Evolutionary conservation across 2,797 vertebrate species (phyloP).

Genomic region (Borostomias antarcticus): DNA sequence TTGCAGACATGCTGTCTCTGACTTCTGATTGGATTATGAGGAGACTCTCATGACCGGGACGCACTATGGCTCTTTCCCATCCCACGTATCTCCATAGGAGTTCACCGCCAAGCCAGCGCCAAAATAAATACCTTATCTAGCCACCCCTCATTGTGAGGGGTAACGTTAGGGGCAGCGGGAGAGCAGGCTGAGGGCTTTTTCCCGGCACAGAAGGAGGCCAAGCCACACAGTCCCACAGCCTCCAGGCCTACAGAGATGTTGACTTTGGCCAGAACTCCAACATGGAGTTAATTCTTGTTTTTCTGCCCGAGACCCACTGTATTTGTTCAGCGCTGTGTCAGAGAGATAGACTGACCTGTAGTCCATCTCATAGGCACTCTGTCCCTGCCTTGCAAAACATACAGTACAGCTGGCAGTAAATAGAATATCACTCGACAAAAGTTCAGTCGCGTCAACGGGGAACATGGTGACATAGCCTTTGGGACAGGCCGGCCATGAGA

Average conservation of each 20-base stretch:
- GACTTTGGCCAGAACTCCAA: constrained; percentile 40
- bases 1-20: constrained; percentile 34
- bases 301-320: constrained; percentile 19
- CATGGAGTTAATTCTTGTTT: constrained; percentile 35
- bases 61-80: constrained; percentile 19
- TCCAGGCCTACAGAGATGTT: constrained; percentile 27
- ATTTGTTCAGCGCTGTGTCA: constrained; percentile 25
- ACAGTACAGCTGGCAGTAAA: constrained; percentile 20
- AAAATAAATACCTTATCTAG: constrained; percentile 31
- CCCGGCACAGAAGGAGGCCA: constrained; percentile 18
- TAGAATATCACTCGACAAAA: not conserved
- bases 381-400: constrained; percentile 14
- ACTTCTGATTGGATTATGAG: constrained; percentile 30
- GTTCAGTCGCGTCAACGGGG: not conserved
- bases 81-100: constrained; percentile 28
- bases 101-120: constrained; percentile 38
- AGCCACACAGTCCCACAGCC: constrained; percentile 4
- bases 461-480: constrained; percentile 10
- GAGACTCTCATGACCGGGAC: constrained; percentile 56
- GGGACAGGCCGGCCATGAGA: constrained; percentile 30
- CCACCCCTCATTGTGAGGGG: constrained; percentile 12
- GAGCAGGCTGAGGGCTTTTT: constrained; percentile 11
- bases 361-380: not conserved
- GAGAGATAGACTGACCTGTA: not conserved
- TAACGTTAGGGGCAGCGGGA: constrained; percentile 37